Conservation (phyloP, 2,113 vertebrate species). For the Chlorodrepanis virens region DNA sequence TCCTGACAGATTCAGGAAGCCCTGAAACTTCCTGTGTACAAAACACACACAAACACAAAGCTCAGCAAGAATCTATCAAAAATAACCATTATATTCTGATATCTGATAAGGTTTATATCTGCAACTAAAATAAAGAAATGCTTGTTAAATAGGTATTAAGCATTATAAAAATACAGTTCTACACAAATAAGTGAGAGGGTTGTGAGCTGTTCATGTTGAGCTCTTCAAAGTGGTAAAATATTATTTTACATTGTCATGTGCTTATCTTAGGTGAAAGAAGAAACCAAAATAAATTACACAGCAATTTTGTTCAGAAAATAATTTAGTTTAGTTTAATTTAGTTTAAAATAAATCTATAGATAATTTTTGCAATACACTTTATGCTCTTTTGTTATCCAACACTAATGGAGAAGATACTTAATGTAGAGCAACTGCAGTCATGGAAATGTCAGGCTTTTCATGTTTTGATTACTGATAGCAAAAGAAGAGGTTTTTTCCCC, state of each 20-base stretch:
- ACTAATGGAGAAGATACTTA: background rate
- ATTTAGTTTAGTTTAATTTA: background rate
- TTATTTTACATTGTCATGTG: background rate
- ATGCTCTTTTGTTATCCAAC: background rate
- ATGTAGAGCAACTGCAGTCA: background rate
- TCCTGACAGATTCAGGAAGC: background rate
- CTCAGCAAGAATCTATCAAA: background rate
- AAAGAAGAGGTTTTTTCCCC: background rate
- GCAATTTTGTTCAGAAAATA: background rate
- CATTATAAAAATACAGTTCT: background rate
- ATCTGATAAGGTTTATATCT: background rate
- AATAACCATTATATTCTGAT: background rate
- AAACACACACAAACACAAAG: background rate
- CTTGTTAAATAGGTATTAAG: background rate
- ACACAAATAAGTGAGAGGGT: background rate
- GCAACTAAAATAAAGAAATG: background rate
- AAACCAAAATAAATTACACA: background rate
- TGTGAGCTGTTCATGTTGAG: background rate
- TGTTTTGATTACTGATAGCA: background rate
- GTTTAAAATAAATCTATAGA: background rate
- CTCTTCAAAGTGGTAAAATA: background rate
- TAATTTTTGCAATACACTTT: background rate
- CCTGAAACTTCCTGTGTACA: background rate
- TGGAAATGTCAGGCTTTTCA: background rate
- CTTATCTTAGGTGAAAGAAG: background rate